Evolutionary conservation across 2,113 vertebrate genomes (phyloP), one percentile per base, ranked within the genome.

Genomic region (Mesoclemmys tuberculata): DNA sequence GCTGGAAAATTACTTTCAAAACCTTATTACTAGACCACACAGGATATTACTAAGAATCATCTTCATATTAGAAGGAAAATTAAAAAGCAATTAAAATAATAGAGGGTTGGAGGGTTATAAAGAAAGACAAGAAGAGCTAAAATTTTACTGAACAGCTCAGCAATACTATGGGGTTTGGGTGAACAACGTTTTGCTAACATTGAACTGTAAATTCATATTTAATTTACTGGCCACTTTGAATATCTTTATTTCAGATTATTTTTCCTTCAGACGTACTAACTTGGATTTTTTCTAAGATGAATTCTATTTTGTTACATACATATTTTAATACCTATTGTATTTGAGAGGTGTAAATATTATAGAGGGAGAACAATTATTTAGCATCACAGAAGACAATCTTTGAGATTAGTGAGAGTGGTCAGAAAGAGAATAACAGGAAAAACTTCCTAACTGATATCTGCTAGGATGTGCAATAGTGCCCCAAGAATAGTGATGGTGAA

Each of bases 11-110:
- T 87, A 48, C 88, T 93, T 58, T 58, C 56, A 58, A 13, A 22
- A 58, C 56, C 56, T 58, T 58, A 58, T 93, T 97, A 92, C 46
- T 96, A 89, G 91, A 91, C 96, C 91, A 93, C 68, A 86, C 96
- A 61, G 86, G 92, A 93, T 97, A 94, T 95, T 96, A 94, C 95
- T 9, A 92, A 90, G 84, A 95, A 87, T 94, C 88, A 97, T 97
- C 84, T 88, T 96, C 84, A 92, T 96, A 80, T 75, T 94, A 97
- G 82, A 93, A 96, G 93, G 91, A 71, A 96, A 93, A 95, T 97
- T 93, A 1, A 80, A 94, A 92, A 89, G 92, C 90, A 96, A 97
- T 97, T 97, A 97, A 96, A 97, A 85, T 97, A 97, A 97, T 97
- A 97, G 92, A 93, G 90, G 91, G 93, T 91, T 96, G 18, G 92